These are phyloP conservation scores for Prunella himalayana DNA, from an alignment of 2,113 vertebrate genomes.

Conservation along the genomic window DNA sequence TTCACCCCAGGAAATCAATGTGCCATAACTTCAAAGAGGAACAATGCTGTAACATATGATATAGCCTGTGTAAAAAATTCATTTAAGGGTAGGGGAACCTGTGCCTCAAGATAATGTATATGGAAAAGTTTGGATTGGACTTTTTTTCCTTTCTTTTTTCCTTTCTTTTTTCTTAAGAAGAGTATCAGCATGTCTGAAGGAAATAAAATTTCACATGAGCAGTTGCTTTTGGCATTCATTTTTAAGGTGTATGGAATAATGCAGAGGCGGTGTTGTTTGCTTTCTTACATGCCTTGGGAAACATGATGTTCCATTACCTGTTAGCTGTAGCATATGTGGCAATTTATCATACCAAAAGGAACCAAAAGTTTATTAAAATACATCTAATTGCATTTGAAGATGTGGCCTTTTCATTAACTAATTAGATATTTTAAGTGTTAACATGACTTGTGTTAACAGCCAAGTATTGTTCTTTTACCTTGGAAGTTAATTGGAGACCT, in stretches of 20 bases:
- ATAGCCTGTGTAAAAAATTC: neutral
- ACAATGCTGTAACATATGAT: neutral
- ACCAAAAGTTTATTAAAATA: neutral
- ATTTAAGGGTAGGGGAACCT: neutral
- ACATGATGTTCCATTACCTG: neutral
- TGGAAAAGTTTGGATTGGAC: neutral
- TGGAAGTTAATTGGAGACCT: neutral
- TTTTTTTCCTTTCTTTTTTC: neutral
- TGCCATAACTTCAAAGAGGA: neutral
- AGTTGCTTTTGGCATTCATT: neutral
- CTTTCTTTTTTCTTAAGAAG: neutral
- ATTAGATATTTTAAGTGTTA: neutral
- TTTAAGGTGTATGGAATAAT: neutral
- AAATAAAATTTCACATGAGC: neutral
- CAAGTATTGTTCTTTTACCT: neutral
- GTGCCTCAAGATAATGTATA: neutral
- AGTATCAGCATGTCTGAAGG: neutral
- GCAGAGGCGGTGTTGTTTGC: neutral
- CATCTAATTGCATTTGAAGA: neutral
- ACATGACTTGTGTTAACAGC: neutral
- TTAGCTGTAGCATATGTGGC: neutral
- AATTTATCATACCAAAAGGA: neutral
- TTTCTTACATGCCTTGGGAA: neutral
- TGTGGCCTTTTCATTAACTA: constrained; percentile 23
- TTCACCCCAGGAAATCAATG: neutral